Base-by-base conservation (phyloP, 2,113 vertebrate genomes). In the Phalacrocorax aristotelis region DNA sequence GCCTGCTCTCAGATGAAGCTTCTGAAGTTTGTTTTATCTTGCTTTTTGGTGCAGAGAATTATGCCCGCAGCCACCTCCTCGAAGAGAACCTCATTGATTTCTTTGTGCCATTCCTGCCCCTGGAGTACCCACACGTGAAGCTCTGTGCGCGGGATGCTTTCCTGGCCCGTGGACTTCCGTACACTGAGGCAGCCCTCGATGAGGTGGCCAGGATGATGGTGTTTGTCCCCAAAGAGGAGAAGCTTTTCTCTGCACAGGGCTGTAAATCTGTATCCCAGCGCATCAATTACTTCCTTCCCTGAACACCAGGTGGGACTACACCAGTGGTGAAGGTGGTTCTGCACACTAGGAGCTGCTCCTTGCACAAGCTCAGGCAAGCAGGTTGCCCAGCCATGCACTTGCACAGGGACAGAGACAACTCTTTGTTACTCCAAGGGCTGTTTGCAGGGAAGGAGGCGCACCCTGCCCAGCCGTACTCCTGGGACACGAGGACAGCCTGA, bases 221-320 rank as follows among this genome's bases (percentile, higher is more conserved):
- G 14, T 99, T 99, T 15, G 97, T 99, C 38, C 99, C 99, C 66
- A 98, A 98, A 92, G 99, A 99, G 72, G 99, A 99, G 74, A 98
- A 98, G 85, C 98, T 99, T 46, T 99, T 99, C 97, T 99, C 99
- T 49, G 98, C 99, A 26, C 99, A 99, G 94, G 99, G 99, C 48
- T 99, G 99, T 97, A 99, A 99, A 91, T 99, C 99, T 16, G 97
- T 99, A 55, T 98, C 99, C 27, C 99, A 99, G 94, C 98, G 99
- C 96, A 99, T 99, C 96, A 99, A 97, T 96, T 99, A 99, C 92
- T 98, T 99, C 89, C 97, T 99, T 60, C 98, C 99, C 12, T 99
- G 98, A 99, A 11, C 32, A 15, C 20, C 75, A 16, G 36, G 36
- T 52, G 96, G 86, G 78, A 76, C 51, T 49, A 3, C 8, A 3